Evolutionary conservation across 1,140 invertebrate species (phyloP).

Genomic region (Diuraphis noxia): DNA sequence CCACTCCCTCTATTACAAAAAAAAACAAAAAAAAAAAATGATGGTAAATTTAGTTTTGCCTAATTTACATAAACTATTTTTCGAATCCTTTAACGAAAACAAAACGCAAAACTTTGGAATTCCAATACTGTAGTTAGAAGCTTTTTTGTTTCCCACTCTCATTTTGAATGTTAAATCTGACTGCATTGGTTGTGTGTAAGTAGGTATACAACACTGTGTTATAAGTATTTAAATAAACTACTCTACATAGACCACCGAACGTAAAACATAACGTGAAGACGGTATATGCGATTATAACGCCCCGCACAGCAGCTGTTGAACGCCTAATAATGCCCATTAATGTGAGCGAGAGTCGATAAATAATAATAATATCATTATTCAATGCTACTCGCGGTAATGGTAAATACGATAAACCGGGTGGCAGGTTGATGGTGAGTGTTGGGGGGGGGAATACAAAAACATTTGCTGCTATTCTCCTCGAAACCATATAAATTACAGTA

Average conservation of each 20-base stretch:
- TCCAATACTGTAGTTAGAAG: not conserved
- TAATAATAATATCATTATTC: not conserved
- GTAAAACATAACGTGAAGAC: not conserved
- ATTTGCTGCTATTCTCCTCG: not conserved
- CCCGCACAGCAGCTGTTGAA: not conserved
- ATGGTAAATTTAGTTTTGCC: not conserved
- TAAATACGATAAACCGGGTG: not conserved
- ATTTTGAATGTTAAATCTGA: not conserved
- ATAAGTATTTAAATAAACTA: too few relatives aligned
- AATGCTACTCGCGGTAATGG: not conserved
- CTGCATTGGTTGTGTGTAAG: not conserved
- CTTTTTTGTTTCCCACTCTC: too few relatives aligned
- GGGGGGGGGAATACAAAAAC: not conserved
- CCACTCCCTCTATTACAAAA: not conserved
- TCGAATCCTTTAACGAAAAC: conserved; percentile 1
- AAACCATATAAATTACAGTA: not conserved
- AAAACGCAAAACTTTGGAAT: not conserved
- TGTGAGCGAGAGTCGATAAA: not conserved
- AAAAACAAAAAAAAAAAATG: not conserved
- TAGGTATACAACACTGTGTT: not conserved
- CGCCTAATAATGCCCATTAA: not conserved
- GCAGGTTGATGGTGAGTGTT: too few relatives aligned
- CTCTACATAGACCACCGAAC: not conserved
- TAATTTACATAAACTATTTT: conserved; percentile 31
- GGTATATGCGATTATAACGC: not conserved